Evolutionary conservation across 2,888 invertebrate species (phyloP), one percentile per base, ranked within the genome.

Genomic region (Apotomis capreana): DNA sequence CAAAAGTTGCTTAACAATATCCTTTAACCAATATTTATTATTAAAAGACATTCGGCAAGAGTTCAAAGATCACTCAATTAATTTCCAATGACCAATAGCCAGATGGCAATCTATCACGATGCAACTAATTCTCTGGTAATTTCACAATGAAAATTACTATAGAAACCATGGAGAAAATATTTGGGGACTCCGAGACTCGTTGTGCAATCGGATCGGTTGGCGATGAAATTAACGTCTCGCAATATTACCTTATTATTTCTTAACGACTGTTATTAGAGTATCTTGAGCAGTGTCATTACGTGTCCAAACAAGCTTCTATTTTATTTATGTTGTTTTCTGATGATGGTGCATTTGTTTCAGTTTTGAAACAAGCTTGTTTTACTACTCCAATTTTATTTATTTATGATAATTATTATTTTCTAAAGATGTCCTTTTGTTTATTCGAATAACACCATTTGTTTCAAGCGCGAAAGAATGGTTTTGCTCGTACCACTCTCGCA

Each of bases 41-140:
- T 82, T 77, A 78, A 76, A 68, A 86, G 55, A 87, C 85, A 87
- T 89, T 88, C 84, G 86, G 86, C 84, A 90, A 91, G 76, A 80
- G 90, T 84, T 90, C 91, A 91, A 80, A 90, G 91, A 87, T 89
- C 91, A 87, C 80, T 84, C 84, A 87, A 91, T 91, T 89, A 88
- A 89, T 89, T 87, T 81, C 84, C 83, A 83, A 88, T 87, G 83
- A 82, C 75, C 81, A 86, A 88, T 87, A 88, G 85, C 87, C 84
- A 84, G 83, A 82, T 85, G 83, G 85, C 81, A 84, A 85, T 83
- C 82, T 79, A 81, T 90, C 91, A 90, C 91, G 91, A 91, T 85
- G 85, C 83, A 81, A 88, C 89, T 87, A 87, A 90, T 89, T 87
- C 84, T 79, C 80, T 76, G 77, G 77, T 73, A 77, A 85, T 89